phyloP scores from a whole-genome alignment of 2,888 invertebrate genomes.

The Chaitophorus viminalis region DNA sequence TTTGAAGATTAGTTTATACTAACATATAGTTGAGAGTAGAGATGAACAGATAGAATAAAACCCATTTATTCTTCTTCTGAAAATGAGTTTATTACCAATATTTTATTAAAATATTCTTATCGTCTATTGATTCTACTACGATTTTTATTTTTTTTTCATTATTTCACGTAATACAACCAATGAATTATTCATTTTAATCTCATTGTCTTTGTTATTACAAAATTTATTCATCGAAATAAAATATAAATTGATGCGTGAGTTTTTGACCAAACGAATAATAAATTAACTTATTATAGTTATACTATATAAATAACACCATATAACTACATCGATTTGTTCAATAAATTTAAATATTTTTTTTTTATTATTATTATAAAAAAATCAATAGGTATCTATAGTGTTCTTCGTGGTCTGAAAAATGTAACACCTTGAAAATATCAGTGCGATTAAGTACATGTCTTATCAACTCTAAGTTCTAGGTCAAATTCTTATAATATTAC shows the following conservation, averaged over 20 bases:
- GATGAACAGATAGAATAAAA: background rate
- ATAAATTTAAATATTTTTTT: background rate
- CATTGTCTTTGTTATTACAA: background rate
- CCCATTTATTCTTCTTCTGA: background rate
- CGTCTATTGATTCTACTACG: background rate
- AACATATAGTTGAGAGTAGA: background rate
- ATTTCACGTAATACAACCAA: background rate
- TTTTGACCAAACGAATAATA: background rate
- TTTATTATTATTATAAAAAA: background rate
- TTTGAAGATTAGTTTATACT: background rate
- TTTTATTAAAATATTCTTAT: slow-evolving; percentile 8
- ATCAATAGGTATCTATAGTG: background rate
- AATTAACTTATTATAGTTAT: background rate
- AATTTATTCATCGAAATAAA: background rate
- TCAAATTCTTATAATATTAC: background rate
- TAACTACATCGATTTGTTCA: background rate
- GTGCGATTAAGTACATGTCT: background rate
- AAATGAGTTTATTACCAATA: background rate
- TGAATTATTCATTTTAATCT: slow-evolving; percentile 24
- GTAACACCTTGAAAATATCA: background rate
- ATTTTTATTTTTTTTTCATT: background rate
- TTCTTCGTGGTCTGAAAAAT: background rate
- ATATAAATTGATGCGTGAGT: background rate
- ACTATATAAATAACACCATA: no score
- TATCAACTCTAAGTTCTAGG: background rate